phyloP scores from a whole-genome alignment of 2,888 invertebrate genomes.

The Eretmocerus hayati region DNA sequence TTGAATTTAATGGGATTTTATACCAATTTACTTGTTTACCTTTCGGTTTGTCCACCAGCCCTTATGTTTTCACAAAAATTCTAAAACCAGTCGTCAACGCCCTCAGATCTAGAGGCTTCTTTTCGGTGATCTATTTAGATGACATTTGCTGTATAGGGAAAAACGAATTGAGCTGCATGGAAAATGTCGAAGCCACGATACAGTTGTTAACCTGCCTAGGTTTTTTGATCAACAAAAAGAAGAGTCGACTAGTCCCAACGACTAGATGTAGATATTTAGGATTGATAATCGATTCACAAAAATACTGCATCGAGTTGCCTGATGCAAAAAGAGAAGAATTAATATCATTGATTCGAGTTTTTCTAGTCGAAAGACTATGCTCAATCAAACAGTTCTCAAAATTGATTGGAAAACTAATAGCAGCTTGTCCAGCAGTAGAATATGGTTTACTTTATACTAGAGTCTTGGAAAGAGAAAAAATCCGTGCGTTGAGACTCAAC shows the following conservation, averaged over 20 bases:
- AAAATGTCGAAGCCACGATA: conserved; percentile 3
- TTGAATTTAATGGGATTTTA: conserved; percentile 20
- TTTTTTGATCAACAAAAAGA: conserved; percentile 11
- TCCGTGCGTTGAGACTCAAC: conserved; percentile 8
- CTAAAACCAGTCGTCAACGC: conserved; percentile 22
- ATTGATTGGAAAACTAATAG: conserved; percentile 5
- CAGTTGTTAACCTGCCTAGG: conserved; percentile 6
- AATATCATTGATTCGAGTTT: not conserved
- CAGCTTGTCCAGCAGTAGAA: not conserved
- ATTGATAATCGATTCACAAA: conserved; percentile 10
- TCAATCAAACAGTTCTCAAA: conserved; percentile 9
- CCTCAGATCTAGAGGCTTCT: conserved; percentile 12
- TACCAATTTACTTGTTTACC: conserved; percentile 27
- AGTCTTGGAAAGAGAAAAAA: no score
- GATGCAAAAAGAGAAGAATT: conserved; percentile 2
- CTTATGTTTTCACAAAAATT: conserved; percentile 28
- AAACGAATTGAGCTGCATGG: not conserved
- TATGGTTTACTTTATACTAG: conserved; percentile 13
- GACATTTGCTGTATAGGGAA: conserved; percentile 13
- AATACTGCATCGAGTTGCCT: conserved; percentile 6
- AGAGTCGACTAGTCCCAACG: conserved; percentile 4
- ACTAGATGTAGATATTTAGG: conserved; percentile 13
- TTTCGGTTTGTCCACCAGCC: conserved; percentile 25
- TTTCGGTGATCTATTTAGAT: conserved; percentile 26
- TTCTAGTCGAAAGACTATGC: not conserved